Conservation (phyloP, 2,113 vertebrate genomes). For the Brachyhypopomus gauderio region DNA sequence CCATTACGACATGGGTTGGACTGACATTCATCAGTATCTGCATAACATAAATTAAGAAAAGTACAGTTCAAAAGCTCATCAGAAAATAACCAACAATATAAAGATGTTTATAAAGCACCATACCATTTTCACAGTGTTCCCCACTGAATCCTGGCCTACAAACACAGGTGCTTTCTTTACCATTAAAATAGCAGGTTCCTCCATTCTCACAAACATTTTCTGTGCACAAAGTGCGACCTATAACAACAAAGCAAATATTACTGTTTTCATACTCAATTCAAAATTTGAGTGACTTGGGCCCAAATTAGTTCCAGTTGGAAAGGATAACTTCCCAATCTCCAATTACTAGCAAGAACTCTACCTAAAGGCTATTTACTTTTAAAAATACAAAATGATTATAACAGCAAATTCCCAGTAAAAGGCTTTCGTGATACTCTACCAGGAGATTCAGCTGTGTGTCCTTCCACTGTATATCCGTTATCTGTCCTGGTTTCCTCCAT, state of each 20-base stretch:
- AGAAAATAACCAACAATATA: neutral
- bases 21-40: constrained; percentile 92
- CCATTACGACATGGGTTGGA: constrained; percentile 92
- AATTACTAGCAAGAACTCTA: too few relatives aligned
- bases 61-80: neutral
- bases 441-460: constrained; percentile 21
- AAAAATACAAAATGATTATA: too few relatives aligned
- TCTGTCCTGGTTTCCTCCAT: constrained; percentile 33
- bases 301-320: too few relatives aligned
- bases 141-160: constrained; percentile 87
- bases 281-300: too few relatives aligned
- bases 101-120: neutral
- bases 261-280: too few relatives aligned
- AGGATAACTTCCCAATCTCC: too few relatives aligned
- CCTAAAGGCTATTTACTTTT: too few relatives aligned
- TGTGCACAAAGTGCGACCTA: constrained; percentile 81
- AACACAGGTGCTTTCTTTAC: constrained; percentile 76
- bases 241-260: constrained; percentile 10
- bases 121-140: constrained; percentile 86
- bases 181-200: constrained; percentile 83
- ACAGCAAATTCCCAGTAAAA: too few relatives aligned
- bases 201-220: constrained; percentile 79
- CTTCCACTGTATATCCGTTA: constrained; percentile 47
- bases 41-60: constrained; percentile 11
- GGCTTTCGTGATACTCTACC: constrained; percentile 13